phyloP scores from a whole-genome alignment of 2,797 vertebrate genomes.

The Pachyuromys duprasi region DNA sequence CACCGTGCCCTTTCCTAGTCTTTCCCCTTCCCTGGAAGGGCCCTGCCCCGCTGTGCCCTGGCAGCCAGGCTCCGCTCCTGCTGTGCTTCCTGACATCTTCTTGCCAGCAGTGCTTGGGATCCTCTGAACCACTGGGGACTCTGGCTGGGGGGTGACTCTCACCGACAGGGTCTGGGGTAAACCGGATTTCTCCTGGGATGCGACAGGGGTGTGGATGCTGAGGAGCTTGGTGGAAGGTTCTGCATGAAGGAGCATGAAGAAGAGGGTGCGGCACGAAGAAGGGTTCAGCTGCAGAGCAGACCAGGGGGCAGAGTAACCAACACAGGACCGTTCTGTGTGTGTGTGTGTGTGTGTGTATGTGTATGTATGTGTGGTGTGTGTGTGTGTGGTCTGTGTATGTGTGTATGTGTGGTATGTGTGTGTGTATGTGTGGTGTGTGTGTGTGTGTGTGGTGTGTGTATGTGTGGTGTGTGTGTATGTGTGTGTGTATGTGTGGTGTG shows the following conservation, averaged over 20 bases:
- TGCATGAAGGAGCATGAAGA: not conserved
- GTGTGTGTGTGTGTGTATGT: not conserved
- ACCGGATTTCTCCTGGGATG: not conserved
- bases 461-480: too few relatives aligned
- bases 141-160: not conserved
- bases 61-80: not conserved
- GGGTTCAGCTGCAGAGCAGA: too few relatives aligned
- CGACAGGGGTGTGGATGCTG: not conserved
- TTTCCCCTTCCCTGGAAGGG: not conserved
- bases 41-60: not conserved
- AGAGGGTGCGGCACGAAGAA: too few relatives aligned
- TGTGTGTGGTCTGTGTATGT: not conserved
- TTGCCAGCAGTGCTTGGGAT: constrained; percentile 22
- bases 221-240: not conserved
- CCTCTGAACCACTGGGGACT: not conserved
- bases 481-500: too few relatives aligned
- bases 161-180: not conserved
- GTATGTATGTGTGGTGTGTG: too few relatives aligned
- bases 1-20: constrained; percentile 54
- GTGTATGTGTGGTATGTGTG: too few relatives aligned
- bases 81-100: constrained; percentile 36
- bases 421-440: too few relatives aligned
- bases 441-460: not conserved
- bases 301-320: too few relatives aligned
- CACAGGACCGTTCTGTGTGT: not conserved